Percentiles rank a stretch among this genome's conserved stretches.
Evolutionary conservation across 1,140 invertebrate species (phyloP).

Genomic region (Leptoteleia sp.): DNA sequence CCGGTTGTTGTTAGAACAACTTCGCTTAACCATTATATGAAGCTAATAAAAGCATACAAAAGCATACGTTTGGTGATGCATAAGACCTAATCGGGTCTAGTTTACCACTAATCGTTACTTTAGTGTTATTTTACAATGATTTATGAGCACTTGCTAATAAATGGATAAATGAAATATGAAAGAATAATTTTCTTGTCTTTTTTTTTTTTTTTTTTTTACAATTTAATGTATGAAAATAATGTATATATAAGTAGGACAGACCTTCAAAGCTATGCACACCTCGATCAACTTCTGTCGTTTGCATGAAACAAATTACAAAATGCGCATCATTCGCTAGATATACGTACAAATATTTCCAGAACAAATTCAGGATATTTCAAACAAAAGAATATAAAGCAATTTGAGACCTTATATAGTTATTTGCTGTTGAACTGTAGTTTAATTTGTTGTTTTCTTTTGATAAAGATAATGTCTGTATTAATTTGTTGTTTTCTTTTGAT

Average conservation of each 20-base stretch:
- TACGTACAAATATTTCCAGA: constrained; percentile 15
- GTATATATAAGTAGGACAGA: constrained; percentile 83
- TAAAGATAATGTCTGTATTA: not conserved
- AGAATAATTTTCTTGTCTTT: too few species aligned
- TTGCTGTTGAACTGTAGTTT: too few species aligned
- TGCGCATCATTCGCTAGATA: constrained; percentile 78
- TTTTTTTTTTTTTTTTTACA: not conserved
- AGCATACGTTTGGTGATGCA: constrained; percentile 43
- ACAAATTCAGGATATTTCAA: constrained; percentile 32
- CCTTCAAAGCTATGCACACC: constrained; percentile 94
- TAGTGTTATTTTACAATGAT: constrained; percentile 2
- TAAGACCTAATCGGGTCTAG: constrained; percentile 46
- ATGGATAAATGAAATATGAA: constrained; percentile 11
- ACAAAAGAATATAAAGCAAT: too few species aligned
- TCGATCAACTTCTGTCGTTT: constrained; percentile 92
- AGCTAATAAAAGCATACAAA: constrained; percentile 56
- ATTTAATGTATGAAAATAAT: constrained; percentile 37
- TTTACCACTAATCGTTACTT: too few species aligned
- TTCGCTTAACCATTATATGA: too few species aligned
- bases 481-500: too few species aligned
- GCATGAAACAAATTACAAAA: constrained; percentile 84
- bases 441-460: too few species aligned
- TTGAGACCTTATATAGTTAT: too few species aligned
- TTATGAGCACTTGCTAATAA: not conserved
- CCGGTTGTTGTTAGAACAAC: too few species aligned